Conservation (phyloP, 2,113 vertebrate genomes). For the Ptyas mucosa region DNA sequence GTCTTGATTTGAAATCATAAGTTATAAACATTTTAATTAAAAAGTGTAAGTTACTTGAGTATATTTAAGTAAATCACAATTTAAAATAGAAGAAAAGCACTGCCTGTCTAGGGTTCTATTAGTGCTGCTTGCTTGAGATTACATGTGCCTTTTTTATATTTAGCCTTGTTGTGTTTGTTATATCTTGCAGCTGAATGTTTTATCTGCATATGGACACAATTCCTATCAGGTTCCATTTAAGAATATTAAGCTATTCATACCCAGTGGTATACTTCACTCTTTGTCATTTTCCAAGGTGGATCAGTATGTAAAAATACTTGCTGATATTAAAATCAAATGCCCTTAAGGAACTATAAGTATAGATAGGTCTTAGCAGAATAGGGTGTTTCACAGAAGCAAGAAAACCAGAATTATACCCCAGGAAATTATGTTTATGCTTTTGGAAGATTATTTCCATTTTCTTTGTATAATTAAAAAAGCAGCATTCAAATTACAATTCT, state of each 20-base stretch:
- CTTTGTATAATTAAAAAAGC: neutral
- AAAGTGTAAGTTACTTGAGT: neutral
- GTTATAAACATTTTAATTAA: neutral
- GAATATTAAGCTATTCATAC: neutral
- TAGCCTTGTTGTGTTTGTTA: neutral
- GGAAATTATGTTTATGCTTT: fast-evolving
- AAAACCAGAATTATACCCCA: neutral
- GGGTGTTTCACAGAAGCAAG: neutral
- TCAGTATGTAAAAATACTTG: neutral
- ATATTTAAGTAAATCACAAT: neutral
- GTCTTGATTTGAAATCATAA: neutral
- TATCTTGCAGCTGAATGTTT: neutral
- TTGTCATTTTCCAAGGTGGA: neutral
- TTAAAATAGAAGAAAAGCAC: neutral
- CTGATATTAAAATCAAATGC: neutral
- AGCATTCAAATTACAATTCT: neutral
- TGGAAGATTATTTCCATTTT: neutral
- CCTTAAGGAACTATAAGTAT: neutral
- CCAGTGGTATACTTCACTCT: neutral
- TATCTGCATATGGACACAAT: neutral
- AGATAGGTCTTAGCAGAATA: neutral
- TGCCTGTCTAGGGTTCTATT: neutral
- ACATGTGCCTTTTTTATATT: neutral
- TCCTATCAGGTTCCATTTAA: neutral
- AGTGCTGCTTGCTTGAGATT: neutral